phyloP scores from a whole-genome alignment of 1,140 invertebrate genomes.

The Drosophila arizonae region DNA sequence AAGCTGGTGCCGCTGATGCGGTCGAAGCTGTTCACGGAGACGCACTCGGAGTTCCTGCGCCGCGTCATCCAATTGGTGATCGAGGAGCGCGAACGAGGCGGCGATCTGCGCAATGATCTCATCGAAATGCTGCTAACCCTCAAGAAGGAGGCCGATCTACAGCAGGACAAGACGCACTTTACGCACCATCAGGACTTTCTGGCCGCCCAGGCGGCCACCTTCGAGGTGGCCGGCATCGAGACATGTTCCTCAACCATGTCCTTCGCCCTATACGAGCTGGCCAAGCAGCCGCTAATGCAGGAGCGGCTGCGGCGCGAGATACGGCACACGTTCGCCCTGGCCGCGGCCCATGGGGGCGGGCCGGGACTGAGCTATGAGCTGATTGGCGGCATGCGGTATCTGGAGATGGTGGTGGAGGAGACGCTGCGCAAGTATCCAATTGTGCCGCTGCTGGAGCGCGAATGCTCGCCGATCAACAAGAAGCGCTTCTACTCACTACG shows the following conservation, averaged over 20 bases:
- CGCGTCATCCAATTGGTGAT: constrained; percentile 80
- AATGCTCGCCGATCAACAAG: constrained; percentile 75
- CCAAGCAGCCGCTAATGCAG: constrained; percentile 88
- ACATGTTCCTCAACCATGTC: constrained; percentile 89
- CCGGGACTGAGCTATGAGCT: constrained; percentile 85
- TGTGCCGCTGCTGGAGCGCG: constrained; percentile 73
- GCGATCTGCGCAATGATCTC: constrained; percentile 82
- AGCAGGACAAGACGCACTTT: constrained; percentile 75
- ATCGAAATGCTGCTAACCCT: constrained; percentile 83
- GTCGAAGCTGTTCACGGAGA: constrained; percentile 63
- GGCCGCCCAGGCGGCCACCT: constrained; percentile 87
- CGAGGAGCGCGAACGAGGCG: constrained; percentile 72
- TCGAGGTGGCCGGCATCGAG: constrained; percentile 90
- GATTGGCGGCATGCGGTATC: constrained; percentile 85
- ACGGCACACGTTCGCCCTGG: constrained; percentile 82
- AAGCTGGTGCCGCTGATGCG: constrained; percentile 64
- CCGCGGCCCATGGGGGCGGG: constrained; percentile 65
- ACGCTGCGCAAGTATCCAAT: constrained; percentile 79
- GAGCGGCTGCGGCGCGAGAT: constrained; percentile 87
- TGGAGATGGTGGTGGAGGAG: constrained; percentile 85
- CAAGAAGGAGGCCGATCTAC: constrained; percentile 76
- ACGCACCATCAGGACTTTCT: constrained; percentile 83
- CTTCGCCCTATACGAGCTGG: constrained; percentile 87
- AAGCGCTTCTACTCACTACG: constrained; percentile 76
- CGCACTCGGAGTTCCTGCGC: constrained; percentile 75